Evolutionary conservation across 1,140 invertebrate genomes (phyloP), one percentile per base, ranked within the genome.

Genomic region (Gryon sp.): DNA sequence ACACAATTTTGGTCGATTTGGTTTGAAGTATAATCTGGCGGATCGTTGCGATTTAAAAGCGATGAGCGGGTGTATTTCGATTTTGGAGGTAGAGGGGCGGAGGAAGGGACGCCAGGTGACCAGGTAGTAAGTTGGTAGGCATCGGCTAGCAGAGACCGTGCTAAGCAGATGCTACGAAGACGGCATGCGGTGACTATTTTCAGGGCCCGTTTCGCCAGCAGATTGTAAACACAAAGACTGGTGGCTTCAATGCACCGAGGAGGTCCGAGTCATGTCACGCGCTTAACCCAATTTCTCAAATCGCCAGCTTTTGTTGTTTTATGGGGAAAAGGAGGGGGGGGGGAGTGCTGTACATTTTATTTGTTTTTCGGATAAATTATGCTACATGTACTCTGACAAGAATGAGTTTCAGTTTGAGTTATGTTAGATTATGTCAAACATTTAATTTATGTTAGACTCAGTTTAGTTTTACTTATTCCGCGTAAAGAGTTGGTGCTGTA

Each of bases 281-380:
- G 60, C 45, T 74, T 60, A 74, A 66, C 70, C 60, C 38, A 74
- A 74, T 74, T 74, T 74, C 60, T 74, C 70, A 57, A 46, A 65
- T 55, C 40, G 19, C 20, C 9, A 12, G 4, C 50, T 46, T 46
- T 60, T 70, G 55, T 60, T 46, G 6, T 11, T n/a, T n/a, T n/a
- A n/a, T n/a, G n/a, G n/a, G n/a, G n/a, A n/a, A n/a, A n/a, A n/a
- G n/a, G n/a, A n/a, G n/a, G n/a, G n/a, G n/a, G n/a, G n/a, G n/a
- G n/a, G n/a, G n/a, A n/a, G n/a, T n/a, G n/a, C n/a, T n/a, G n/a
- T n/a, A n/a, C n/a, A n/a, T n/a, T n/a, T 72, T 72, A 72, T 72
- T 72, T 72, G 53, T 72, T 55, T 62, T 53, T 1, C 8, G 34
- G 38, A 53, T 60, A 62, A 62, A 46, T 72, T 46, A 46, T n/a